Evolutionary conservation across 92 coral and sea anemone genomes (phyloP).

Genomic region (Zoanthus gigantus): DNA sequence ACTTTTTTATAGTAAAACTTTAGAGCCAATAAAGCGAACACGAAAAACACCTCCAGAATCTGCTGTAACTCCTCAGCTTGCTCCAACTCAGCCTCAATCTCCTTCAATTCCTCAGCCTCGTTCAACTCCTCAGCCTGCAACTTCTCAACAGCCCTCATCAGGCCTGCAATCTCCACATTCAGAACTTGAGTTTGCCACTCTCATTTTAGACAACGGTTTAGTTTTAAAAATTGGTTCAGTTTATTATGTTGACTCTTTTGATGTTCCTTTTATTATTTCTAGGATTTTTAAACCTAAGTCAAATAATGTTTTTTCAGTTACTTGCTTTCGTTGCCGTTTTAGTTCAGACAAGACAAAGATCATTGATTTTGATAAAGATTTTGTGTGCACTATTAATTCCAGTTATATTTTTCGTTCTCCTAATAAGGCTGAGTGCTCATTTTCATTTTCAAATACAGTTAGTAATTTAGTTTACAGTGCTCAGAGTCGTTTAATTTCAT

Average conservation of each 20-base stretch:
- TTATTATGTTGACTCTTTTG: background rate
- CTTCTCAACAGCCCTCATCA: background rate
- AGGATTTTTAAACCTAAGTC: constrained; percentile 5
- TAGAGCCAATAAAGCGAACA: background rate
- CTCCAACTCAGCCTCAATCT: background rate
- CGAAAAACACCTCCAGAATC: background rate
- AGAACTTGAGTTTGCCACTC: constrained; percentile 13
- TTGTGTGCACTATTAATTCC: background rate
- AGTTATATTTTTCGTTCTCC: background rate
- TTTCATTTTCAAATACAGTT: constrained; percentile 11
- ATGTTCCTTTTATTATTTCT: constrained; percentile 14
- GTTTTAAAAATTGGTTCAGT: constrained; percentile 1
- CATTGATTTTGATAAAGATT: constrained; percentile 18
- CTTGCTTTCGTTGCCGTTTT: background rate
- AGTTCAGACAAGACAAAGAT: constrained; percentile 12
- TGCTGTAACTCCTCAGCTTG: background rate
- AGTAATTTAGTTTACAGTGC: constrained; percentile 5
- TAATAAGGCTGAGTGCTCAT: background rate
- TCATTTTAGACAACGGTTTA: constrained; percentile 4
- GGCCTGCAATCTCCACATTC: background rate
- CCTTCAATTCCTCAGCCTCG: background rate
- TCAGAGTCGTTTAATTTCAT: constrained; percentile 14
- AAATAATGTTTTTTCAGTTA: background rate
- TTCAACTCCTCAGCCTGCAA: background rate
- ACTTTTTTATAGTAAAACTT: background rate